These are phyloP conservation scores for Metellina segmentata DNA, from an alignment of 2,888 invertebrate species.

Conservation along the genomic window DNA sequence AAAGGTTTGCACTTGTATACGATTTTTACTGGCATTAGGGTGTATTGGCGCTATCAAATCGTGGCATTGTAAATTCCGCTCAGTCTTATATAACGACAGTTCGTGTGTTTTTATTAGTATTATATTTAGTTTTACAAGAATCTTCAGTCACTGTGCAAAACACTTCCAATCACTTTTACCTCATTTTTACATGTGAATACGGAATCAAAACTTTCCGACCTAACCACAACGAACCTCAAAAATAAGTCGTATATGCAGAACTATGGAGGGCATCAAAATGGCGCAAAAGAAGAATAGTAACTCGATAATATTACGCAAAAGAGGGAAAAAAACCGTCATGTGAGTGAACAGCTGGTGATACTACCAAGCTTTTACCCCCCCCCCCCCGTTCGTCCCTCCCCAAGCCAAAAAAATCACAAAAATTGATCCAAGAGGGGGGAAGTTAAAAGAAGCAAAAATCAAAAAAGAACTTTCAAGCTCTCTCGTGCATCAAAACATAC, in stretches of 20 bases:
- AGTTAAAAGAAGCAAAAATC: not conserved
- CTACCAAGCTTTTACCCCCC: slow-evolving; percentile 26
- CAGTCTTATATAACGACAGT: no score
- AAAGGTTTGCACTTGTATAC: no score
- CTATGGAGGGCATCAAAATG: not conserved
- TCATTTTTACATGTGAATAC: no score
- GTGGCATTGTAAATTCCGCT: no score
- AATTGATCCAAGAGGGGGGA: slow-evolving; percentile 10
- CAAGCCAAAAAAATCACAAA: slow-evolving; percentile 8
- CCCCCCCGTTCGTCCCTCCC: not conserved
- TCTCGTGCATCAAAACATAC: slow-evolving; percentile 56
- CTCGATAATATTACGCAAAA: slow-evolving; percentile 47
- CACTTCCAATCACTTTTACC: no score
- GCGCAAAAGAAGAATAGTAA: slow-evolving; percentile 24
- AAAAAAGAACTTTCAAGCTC: slow-evolving; percentile 18
- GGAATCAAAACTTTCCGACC: not conserved
- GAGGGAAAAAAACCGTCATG: slow-evolving; percentile 18
- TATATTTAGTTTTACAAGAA: no score
- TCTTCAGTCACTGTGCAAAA: no score
- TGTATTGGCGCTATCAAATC: no score
- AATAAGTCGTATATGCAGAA: not conserved
- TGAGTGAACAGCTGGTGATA: slow-evolving; percentile 62
- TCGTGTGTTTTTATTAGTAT: no score
- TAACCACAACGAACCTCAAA: not conserved
- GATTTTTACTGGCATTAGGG: no score